Evolutionary conservation across 2,797 vertebrate genomes (phyloP).

Genomic region (Phaenicophaeus curvirostris): DNA sequence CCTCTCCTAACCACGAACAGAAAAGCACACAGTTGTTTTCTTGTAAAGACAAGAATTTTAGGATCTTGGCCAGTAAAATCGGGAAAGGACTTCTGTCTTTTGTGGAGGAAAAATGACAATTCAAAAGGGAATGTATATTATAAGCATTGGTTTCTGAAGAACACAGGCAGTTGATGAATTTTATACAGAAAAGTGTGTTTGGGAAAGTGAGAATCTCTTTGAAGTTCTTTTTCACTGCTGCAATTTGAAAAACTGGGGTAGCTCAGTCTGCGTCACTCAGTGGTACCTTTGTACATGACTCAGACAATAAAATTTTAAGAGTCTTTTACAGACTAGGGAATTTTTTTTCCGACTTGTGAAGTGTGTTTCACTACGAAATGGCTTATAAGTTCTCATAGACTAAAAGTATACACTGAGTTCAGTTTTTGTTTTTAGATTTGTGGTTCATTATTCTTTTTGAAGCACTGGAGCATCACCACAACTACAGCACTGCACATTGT

Average conservation of each 20-base stretch:
- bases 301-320: neutral
- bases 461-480: neutral
- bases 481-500: neutral
- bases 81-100: neutral
- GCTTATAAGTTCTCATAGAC: neutral
- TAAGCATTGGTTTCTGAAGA: constrained; percentile 1
- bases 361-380: neutral
- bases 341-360: neutral
- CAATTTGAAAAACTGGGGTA: neutral
- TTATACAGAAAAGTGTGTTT: neutral
- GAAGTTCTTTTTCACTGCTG: neutral
- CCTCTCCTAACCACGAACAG: neutral
- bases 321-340: neutral
- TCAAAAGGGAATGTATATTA: neutral
- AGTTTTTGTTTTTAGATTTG: neutral
- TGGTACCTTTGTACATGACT: neutral
- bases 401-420: neutral
- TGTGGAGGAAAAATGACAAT: neutral
- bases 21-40: neutral
- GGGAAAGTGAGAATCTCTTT: constrained; percentile 14
- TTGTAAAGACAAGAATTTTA: neutral
- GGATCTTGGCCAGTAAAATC: neutral
- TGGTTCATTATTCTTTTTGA: neutral
- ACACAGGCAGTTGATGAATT: neutral
- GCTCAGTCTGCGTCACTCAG: neutral